phyloP scores from a whole-genome alignment of 2,113 vertebrate species.

The Chroicocephalus ridibundus region DNA sequence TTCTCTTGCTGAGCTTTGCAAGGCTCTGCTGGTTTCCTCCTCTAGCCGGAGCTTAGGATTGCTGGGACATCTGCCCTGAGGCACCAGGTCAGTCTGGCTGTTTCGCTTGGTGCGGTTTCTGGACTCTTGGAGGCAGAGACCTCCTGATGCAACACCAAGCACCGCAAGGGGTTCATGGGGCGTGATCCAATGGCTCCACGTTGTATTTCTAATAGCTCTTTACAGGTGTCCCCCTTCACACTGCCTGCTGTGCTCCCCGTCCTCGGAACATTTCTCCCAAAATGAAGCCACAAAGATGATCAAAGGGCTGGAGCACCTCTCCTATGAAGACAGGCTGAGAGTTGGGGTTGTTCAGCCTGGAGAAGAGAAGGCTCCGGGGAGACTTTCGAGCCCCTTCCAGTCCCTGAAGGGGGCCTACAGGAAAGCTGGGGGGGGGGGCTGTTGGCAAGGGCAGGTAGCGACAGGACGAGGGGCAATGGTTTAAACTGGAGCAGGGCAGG shows the following conservation, averaged over 20 bases:
- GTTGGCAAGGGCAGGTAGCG: no score
- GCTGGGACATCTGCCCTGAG: background rate
- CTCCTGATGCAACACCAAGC: background rate
- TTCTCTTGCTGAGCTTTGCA: background rate
- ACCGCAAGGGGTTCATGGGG: accelerated
- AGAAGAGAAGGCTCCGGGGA: no score
- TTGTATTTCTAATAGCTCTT: background rate
- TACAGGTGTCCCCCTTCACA: background rate
- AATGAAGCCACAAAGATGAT: no score
- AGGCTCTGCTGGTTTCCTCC: background rate
- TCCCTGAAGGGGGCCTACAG: no score
- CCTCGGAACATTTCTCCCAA: background rate
- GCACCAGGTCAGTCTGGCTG: background rate
- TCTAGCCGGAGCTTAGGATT: background rate
- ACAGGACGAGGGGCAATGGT: no score
- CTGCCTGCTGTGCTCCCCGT: background rate
- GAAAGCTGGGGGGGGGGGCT: no score
- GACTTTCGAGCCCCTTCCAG: no score
- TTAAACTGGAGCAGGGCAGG: no score
- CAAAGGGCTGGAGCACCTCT: no score
- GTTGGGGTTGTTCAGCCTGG: no score
- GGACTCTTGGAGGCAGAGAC: background rate
- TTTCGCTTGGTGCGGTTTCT: background rate
- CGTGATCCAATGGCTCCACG: background rate
- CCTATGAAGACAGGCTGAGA: no score